Evolutionary conservation across 1,140 invertebrate genomes (phyloP), one percentile per base, ranked within the genome.

Genomic region (Drosophila tsacasi): DNA sequence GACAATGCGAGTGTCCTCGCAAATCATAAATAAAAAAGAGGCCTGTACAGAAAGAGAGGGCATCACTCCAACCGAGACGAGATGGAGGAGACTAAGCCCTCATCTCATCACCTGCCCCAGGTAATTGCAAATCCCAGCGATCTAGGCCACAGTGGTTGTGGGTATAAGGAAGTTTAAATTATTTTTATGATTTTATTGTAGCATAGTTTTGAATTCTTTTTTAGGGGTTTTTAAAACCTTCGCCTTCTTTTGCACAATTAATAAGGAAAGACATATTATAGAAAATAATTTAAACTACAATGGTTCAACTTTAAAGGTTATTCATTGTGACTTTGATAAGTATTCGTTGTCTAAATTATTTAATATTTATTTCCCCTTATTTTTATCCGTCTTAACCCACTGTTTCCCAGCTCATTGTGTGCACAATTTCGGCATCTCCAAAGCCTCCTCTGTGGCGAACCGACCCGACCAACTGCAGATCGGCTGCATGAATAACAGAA

Each of bases 401-500:
- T 89, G 85, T 89, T 39, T 64, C 17, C 15, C 25, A 25, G 47
- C 44, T 79, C 73, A 90, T 89, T 89, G 85, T 89, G 85, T 89
- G 71, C 67, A 73, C 85, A 90, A 85, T 89, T 89, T 89, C 85
- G 85, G 85, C 78, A 82, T 89, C 85, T 81, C 57, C 79, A 90
- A 89, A 89, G 84, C 77, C 65, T 65, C 46, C 54, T 60, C 74
- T 69, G 52, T 65, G 52, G 52, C 52, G 0, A 23, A 37, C 32
- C 32, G 30, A 23, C 42, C 59, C 62, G 57, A 52, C 65, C 75
- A 54, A 67, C 79, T 63, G 80, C 77, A 67, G 84, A 84, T 89
- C 85, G 75, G 13, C 68, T 85, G 85, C 85, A 89, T 89, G 85
- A 90, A 89, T 90, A 90, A 90, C 85, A 89, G 85, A 89, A 90